Percentiles rank a stretch among this genome's conserved stretches.
phyloP scores from a whole-genome alignment of 2,888 invertebrate species.

The Ophioninae sp. region DNA sequence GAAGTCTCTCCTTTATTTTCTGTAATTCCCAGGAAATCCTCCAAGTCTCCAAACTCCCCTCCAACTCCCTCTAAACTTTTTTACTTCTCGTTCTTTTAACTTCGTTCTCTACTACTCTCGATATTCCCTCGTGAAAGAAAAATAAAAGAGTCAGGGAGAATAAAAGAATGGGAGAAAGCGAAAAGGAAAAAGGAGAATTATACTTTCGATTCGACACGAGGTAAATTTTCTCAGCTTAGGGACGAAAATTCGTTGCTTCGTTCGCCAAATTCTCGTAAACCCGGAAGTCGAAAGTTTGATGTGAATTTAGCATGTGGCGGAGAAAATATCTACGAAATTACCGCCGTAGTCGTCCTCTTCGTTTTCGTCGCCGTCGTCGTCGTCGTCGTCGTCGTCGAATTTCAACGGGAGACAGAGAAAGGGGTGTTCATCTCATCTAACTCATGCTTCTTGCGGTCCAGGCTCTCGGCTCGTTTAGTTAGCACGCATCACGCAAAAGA shows the following conservation, averaged over 20 bases:
- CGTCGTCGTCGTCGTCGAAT: conserved; percentile 29
- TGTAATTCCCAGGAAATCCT: conserved; percentile 1
- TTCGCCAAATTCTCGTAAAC: conserved; percentile 31
- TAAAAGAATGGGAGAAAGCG: too few relatives aligned
- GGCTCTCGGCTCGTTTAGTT: conserved; percentile 26
- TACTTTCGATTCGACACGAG: conserved; percentile 4
- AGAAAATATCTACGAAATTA: conserved; percentile 55
- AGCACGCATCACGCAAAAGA: neutral
- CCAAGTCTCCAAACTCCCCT: neutral
- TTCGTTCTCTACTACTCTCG: neutral
- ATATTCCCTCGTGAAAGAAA: neutral
- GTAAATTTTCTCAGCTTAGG: neutral
- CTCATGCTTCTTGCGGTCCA: conserved; percentile 21
- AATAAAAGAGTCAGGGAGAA: neutral
- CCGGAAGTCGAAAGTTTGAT: conserved; percentile 58
- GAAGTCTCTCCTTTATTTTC: neutral
- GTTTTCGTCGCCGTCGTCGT: conserved; percentile 1
- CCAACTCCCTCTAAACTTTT: neutral
- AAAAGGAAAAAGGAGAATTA: neutral
- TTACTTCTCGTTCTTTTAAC: neutral
- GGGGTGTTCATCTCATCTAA: conserved; percentile 32
- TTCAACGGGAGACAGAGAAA: conserved; percentile 43
- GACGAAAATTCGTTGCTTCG: neutral
- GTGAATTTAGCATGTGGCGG: conserved; percentile 54
- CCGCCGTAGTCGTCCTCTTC: conserved; percentile 25